Evolutionary conservation across 2,113 vertebrate genomes (phyloP).

Genomic region (Tetrax tetrax): DNA sequence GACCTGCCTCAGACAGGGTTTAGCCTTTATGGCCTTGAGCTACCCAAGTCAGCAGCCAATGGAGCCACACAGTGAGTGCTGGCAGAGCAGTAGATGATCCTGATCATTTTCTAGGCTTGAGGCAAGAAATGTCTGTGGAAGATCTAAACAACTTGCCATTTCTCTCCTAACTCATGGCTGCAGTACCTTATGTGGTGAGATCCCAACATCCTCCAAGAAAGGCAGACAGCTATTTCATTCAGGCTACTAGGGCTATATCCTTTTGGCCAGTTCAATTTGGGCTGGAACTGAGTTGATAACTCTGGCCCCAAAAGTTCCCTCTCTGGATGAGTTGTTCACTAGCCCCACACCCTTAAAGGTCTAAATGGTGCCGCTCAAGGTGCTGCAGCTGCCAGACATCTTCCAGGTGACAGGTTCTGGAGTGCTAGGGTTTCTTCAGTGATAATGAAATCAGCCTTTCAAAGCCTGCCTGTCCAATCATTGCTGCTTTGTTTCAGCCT

Average conservation of each 20-base stretch:
- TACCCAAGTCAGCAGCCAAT: not conserved
- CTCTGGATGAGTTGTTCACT: not conserved
- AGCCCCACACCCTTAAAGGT: not conserved
- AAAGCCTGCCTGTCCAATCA: slow-evolving; percentile 35
- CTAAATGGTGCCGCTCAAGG: not conserved
- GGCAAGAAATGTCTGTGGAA: not conserved
- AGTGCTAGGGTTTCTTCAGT: not conserved
- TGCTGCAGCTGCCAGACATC: not conserved
- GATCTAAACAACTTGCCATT: not conserved
- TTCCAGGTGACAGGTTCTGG: not conserved
- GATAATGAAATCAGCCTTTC: slow-evolving; percentile 10
- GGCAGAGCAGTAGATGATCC: not conserved
- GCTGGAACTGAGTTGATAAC: not conserved
- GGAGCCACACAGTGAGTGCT: not conserved
- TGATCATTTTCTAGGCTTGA: not conserved
- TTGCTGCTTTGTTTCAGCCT: slow-evolving; percentile 61
- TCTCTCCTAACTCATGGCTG: not conserved
- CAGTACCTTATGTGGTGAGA: not conserved
- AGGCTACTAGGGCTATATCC: not conserved
- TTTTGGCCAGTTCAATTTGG: not conserved
- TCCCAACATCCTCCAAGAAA: not conserved
- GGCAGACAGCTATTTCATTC: not conserved
- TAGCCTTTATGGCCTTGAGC: not conserved
- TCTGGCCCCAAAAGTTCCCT: not conserved
- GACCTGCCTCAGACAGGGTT: not conserved